phyloP scores from a whole-genome alignment of 2,888 invertebrate genomes.

The Andrena praecox region DNA sequence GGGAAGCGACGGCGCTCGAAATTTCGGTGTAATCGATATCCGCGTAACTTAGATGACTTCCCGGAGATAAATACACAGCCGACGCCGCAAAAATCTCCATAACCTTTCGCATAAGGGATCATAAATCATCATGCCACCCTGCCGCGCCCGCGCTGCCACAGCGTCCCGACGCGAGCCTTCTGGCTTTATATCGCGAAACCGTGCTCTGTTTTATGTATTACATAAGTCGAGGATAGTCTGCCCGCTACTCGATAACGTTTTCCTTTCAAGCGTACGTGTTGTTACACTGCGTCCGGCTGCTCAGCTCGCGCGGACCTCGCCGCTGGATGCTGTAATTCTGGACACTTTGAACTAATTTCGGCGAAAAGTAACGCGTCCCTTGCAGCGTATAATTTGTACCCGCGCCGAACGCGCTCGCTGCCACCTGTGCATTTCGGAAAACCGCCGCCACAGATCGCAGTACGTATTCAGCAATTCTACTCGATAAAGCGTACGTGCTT shows the following conservation, averaged over 20 bases:
- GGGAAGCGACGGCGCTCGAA: neutral
- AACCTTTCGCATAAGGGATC: slow-evolving; percentile 30
- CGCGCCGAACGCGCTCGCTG: no score
- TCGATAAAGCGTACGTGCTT: no score
- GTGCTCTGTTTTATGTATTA: slow-evolving; percentile 50
- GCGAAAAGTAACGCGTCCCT: no score
- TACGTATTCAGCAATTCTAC: no score
- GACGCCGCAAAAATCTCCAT: slow-evolving; percentile 56
- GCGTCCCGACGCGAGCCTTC: slow-evolving; percentile 48
- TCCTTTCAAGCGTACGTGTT: slow-evolving; percentile 1
- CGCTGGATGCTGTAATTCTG: neutral
- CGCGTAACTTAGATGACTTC: slow-evolving; percentile 31
- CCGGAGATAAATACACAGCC: slow-evolving; percentile 21
- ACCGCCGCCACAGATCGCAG: no score
- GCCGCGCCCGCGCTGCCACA: slow-evolving; percentile 10
- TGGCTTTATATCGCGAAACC: slow-evolving; percentile 48
- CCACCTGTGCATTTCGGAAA: no score
- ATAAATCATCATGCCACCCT: slow-evolving; percentile 54
- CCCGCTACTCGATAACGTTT: slow-evolving; percentile 36
- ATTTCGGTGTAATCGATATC: slow-evolving; percentile 42
- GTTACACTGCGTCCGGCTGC: neutral
- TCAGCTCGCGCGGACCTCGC: neutral
- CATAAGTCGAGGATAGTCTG: slow-evolving; percentile 31
- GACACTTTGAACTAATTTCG: neutral
- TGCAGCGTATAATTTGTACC: no score